phyloP scores from a whole-genome alignment of 2,888 invertebrate species.

The Ormyrus rosae region DNA sequence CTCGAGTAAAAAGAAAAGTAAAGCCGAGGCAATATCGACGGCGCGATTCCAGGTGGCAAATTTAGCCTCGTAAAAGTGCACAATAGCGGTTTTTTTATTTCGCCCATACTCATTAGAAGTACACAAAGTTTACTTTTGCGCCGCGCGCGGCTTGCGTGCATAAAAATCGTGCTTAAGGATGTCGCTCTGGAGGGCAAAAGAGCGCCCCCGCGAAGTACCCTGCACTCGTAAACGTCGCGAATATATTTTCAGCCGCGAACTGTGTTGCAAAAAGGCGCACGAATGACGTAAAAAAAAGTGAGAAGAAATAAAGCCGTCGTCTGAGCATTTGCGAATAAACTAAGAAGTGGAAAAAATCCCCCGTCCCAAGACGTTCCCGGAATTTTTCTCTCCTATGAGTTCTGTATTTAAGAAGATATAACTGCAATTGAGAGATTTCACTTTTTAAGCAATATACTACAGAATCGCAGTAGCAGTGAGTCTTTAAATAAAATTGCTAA shows the following conservation, averaged over 20 bases:
- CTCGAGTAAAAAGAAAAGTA: too few relatives aligned
- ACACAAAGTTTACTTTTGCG: conserved; percentile 64
- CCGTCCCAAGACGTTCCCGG: too few relatives aligned
- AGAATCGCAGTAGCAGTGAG: too few relatives aligned
- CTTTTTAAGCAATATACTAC: too few relatives aligned
- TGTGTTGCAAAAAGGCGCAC: background rate
- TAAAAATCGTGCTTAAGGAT: conserved; percentile 45
- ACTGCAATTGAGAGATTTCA: too few relatives aligned
- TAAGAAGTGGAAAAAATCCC: background rate
- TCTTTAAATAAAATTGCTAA: too few relatives aligned
- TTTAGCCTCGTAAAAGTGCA: background rate
- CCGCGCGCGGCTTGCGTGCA: conserved; percentile 54
- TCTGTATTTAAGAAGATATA: too few relatives aligned
- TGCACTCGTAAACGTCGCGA: conserved; percentile 21
- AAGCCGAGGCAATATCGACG: too few relatives aligned
- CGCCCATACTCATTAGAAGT: conserved; percentile 54
- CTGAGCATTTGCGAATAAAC: too few relatives aligned
- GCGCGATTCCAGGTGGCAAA: too few relatives aligned
- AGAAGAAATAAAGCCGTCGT: too few relatives aligned
- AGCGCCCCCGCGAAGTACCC: conserved; percentile 15
- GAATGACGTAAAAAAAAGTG: conserved; percentile 11
- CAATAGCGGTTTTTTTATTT: conserved; percentile 28
- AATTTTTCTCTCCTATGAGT: too few relatives aligned
- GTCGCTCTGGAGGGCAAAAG: conserved; percentile 1
- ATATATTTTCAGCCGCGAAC: background rate